Evolutionary conservation across 2,797 vertebrate species (phyloP).

Genomic region (Tachyglossus aculeatus): DNA sequence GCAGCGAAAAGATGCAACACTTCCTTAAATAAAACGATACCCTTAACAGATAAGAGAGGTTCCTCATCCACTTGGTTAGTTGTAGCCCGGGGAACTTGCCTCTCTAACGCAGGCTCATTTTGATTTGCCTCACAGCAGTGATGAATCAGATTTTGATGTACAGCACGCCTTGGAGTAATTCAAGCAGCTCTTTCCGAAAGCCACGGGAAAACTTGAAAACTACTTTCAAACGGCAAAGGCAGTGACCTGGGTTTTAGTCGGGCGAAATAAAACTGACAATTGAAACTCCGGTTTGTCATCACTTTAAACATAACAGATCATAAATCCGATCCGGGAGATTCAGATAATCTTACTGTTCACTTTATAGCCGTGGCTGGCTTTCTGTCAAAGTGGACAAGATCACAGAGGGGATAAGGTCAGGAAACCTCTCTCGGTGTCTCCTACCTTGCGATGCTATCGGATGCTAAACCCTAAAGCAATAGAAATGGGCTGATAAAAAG

Average conservation of each 20-base stretch:
- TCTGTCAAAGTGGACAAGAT: conserved; percentile 65
- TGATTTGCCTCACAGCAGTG: neutral
- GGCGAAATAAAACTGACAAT: neutral
- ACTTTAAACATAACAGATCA: conserved; percentile 39
- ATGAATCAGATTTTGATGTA: neutral
- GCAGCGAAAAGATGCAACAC: neutral
- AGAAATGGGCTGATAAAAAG: conserved; percentile 65
- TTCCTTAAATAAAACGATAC: neutral
- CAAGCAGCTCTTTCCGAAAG: neutral
- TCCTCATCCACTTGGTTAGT: neutral
- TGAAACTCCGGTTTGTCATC: conserved; percentile 36
- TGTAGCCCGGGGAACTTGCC: rapidly evolving
- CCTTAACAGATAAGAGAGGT: neutral
- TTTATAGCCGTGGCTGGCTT: conserved; percentile 50
- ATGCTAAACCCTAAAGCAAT: conserved; percentile 68
- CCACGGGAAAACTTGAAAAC: neutral
- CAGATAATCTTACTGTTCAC: conserved; percentile 56
- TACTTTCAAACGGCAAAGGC: neutral
- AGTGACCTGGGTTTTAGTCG: neutral
- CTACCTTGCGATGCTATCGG: conserved; percentile 62
- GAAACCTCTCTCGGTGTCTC: conserved; percentile 49
- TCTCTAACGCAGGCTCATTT: neutral
- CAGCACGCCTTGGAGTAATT: rapidly evolving
- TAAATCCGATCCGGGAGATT: conserved; percentile 49
- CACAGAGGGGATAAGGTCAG: conserved; percentile 65